A percentile compares a stretch with the other conserved stretches of the same genome.
phyloP scores from a whole-genome alignment of 2,888 invertebrate genomes.

The Dolichopus griseipennis region DNA sequence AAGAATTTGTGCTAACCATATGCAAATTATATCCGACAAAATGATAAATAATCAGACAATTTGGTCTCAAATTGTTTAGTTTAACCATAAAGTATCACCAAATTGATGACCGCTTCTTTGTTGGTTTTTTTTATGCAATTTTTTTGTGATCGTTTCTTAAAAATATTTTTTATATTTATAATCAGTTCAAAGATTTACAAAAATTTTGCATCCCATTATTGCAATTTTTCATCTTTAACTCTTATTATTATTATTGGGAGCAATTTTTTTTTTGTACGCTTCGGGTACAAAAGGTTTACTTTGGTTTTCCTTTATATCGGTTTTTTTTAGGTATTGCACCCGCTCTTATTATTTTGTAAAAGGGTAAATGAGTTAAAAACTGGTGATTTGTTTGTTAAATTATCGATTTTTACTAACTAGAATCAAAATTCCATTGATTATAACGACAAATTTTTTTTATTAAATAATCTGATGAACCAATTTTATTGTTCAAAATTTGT shows the following conservation, averaged over 20 bases:
- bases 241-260: not conserved
- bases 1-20: constrained; percentile 1
- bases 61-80: constrained; percentile 1
- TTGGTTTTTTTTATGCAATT: too few relatives aligned
- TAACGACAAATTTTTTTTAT: not conserved
- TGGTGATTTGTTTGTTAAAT: too few relatives aligned
- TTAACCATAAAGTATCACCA: not conserved
- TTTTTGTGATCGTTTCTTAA: too few relatives aligned
- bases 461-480: constrained; percentile 1
- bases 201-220: not conserved
- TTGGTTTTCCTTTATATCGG: too few relatives aligned
- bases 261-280: not conserved
- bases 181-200: not conserved
- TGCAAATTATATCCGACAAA: not conserved
- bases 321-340: too few relatives aligned
- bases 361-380: too few relatives aligned
- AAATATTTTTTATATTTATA: too few relatives aligned
- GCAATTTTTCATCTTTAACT: not conserved
- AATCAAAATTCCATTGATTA: not conserved
- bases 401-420: not conserved
- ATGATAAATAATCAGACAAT: constrained; percentile 9
- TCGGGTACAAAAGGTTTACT: too few relatives aligned
- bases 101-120: not conserved
- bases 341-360: not conserved
- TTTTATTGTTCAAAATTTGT: not conserved